A percentile compares a stretch with the other conserved stretches of the same genome.
Conservation (phyloP, 2,888 invertebrate species). For the Plebejus argus region DNA sequence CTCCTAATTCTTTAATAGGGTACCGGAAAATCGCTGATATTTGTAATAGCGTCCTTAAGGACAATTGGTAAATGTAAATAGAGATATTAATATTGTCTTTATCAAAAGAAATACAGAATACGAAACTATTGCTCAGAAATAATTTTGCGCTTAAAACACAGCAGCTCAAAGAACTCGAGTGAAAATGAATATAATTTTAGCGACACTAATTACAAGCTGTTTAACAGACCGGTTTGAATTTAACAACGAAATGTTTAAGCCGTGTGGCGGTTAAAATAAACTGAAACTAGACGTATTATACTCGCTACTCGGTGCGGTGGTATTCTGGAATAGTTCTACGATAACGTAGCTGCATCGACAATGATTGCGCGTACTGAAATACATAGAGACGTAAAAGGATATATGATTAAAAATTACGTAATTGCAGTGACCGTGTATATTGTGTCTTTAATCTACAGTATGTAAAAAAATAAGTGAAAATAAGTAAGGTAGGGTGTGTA, state of each 20-base stretch:
- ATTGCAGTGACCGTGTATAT: too few species aligned
- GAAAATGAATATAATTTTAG: slow-evolving; percentile 14
- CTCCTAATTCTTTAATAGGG: too few species aligned
- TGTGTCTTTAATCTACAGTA: too few species aligned
- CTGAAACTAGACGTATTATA: slow-evolving; percentile 4
- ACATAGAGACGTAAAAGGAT: too few species aligned
- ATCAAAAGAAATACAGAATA: too few species aligned
- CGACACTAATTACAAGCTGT: slow-evolving; percentile 9
- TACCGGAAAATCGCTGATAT: too few species aligned
- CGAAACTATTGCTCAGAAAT: not conserved
- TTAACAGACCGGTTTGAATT: slow-evolving; percentile 12
- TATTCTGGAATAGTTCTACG: not conserved
- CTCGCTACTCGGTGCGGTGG: not conserved
- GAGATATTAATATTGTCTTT: too few species aligned
- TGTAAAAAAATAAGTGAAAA: too few species aligned
- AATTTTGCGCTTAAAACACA: not conserved
- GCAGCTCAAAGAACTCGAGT: not conserved
- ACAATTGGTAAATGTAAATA: too few species aligned
- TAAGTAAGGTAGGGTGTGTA: too few species aligned
- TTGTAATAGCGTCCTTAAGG: too few species aligned
- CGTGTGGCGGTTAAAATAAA: slow-evolving; percentile 4
- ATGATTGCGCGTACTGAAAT: not conserved
- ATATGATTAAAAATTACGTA: too few species aligned
- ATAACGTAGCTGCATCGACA: not conserved
- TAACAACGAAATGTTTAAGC: slow-evolving; percentile 18